Conservation (phyloP, 2,113 vertebrate species). For the Orientallactaga bullata region DNA sequence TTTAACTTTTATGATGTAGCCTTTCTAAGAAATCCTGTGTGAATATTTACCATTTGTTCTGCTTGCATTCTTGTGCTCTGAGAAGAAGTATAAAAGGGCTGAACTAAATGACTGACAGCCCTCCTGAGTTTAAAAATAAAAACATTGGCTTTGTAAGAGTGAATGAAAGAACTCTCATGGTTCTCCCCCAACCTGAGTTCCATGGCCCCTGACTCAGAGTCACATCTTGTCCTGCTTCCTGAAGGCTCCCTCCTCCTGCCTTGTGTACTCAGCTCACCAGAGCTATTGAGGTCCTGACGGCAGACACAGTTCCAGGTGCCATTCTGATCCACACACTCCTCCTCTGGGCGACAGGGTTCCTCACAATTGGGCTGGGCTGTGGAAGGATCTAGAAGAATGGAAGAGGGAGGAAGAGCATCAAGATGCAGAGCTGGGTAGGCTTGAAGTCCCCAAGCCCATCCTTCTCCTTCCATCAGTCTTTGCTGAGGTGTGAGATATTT, state of each 20-base stretch:
- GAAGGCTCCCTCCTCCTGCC: not conserved
- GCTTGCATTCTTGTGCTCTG: no score
- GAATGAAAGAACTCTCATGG: not conserved
- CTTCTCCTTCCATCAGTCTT: not conserved
- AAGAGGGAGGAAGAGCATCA: not conserved
- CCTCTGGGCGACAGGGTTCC: not conserved
- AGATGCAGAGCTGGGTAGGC: not conserved
- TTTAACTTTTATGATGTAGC: no score
- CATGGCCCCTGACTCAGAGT: not conserved
- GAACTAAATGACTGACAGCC: no score
- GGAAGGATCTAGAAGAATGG: slow-evolving; percentile 12
- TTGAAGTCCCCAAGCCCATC: not conserved
- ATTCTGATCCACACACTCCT: slow-evolving; percentile 54
- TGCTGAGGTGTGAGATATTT: not conserved
- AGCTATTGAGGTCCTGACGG: slow-evolving; percentile 44
- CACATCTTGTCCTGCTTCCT: not conserved
- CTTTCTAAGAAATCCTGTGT: no score
- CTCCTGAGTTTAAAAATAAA: no score
- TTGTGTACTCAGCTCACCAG: slow-evolving; percentile 59
- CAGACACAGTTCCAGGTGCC: slow-evolving; percentile 71
- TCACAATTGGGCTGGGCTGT: not conserved
- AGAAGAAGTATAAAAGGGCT: no score
- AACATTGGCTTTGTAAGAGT: not conserved
- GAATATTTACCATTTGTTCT: no score
- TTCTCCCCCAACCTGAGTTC: not conserved